Evolutionary conservation across 2,888 invertebrate species (phyloP), one percentile per base, ranked within the genome.

Genomic region (Abscondita cerata): DNA sequence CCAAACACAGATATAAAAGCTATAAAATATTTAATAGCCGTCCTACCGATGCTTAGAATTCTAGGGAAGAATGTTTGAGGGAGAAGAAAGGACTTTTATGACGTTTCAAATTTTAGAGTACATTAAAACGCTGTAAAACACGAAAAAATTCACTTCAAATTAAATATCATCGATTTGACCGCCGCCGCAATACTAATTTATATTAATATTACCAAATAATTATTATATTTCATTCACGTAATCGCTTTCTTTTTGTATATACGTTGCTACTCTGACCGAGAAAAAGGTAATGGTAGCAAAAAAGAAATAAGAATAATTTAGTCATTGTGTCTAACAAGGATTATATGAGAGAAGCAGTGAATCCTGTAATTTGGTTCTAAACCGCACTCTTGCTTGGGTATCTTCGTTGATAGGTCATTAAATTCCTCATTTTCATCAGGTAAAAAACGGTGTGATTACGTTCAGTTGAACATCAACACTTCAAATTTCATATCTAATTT

Each of bases 1-100:
- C 69, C 69, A 69, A 72, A 68, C 69, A 68, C 59, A 68, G 68
- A 68, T 70, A 70, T 68, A 70, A 68, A 68, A 63, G 69, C 66
- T 59, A 69, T 71, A 71, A 71, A 71, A 71, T 68, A 68, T 71
- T 71, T 71, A 70, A 70, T 68, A 61, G 68, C 66, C 67, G 60
- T 68, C 65, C 69, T 69, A 69, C 70, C 67, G 68, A 64, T 68
- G 66, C 68, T 47, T 64, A 65, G 70, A 65, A 67, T 67, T 68
- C 59, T 59, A 52, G 58, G 64, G 59, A 68, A 66, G 68, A 69
- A 68, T 62, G 66, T 64, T 66, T 58, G 62, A 59, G 54, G 65
- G 62, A 61, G 66, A 68, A 64, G 68, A 68, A 68, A 63, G 62
- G 51, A 57, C 63, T 65, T 66, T 68, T 64, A 64, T 59, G 50